Base-by-base conservation (phyloP, 2,888 invertebrate genomes). In the Silvanus unidentatus region DNA sequence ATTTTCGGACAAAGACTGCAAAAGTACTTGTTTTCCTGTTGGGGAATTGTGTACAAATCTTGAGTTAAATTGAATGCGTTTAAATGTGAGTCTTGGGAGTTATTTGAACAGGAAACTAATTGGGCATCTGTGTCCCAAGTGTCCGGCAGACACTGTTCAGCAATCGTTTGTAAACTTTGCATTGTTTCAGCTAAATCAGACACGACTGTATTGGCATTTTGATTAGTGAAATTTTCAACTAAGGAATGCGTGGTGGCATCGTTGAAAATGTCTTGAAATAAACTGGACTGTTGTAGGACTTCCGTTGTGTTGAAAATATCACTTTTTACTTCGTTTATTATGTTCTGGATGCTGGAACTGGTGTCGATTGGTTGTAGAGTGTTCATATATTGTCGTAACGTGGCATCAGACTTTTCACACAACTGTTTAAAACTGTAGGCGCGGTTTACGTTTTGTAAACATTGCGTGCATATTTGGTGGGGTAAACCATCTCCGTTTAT, bases 161-260 rank as follows among this genome's bases (percentile, higher is more conserved):
- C 70, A 45, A 71, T 70, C 3, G 69, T 69, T 54, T 70, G 68
- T 42, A 71, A 51, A 56, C 70, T 71, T 50, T 70, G 67, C 69
- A 70, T 71, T 2, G 70, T 71, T 55, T 70, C 70, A 16, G 68
- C 70, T 44, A 71, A 61, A 59, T 69, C 70, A 45, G 62, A 58
- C 10, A 63, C 63, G 43, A 60, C 59, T 52, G 64, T 57, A 49
- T 55, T 64, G 16, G 59, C 59, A 49, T 55, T 63, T 43, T 63
- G 64, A 46, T 59, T 57, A n/a, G 62, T 57, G 49, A 70, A 70
- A 49, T 63, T 64, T 47, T 68, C 66, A n/a, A 68, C 68, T 29
- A 68, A 53, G 1, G 66, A 64, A 48, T 68, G 66, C 9, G 64
- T 60, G 6, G 61, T 61, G 8, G 66, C 66, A 57, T 67, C 66